Percentiles rank a stretch among this genome's conserved stretches.
Conservation (phyloP, 2,888 invertebrate species). For the Arrhopalites spinosus region DNA sequence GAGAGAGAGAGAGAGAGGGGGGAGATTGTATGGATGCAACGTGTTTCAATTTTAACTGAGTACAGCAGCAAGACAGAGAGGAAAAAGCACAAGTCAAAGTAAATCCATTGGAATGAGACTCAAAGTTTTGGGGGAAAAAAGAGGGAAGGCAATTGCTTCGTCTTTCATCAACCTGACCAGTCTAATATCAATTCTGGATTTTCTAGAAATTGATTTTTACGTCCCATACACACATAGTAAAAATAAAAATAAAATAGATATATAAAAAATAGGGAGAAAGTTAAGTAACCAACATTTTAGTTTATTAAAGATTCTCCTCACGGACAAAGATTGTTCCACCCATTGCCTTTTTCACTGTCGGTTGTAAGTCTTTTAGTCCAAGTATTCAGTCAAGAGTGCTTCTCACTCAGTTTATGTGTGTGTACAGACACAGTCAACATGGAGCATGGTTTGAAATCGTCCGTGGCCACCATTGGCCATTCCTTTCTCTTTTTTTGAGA, state of each 20-base stretch:
- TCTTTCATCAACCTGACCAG: slow-evolving; percentile 19
- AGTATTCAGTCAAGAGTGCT: background rate
- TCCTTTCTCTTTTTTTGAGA: background rate
- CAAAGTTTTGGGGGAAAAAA: too few species aligned
- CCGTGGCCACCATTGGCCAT: background rate
- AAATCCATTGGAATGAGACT: too few species aligned
- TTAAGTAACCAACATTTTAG: background rate
- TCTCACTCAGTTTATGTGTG: background rate
- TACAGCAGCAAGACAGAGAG: too few species aligned
- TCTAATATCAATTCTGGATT: slow-evolving; percentile 25
- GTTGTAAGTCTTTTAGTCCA: background rate
- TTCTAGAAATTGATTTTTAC: slow-evolving; percentile 16
- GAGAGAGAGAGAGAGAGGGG: too few species aligned
- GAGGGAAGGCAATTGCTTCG: background rate
- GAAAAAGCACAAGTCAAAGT: too few species aligned
- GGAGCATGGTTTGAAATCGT: background rate
- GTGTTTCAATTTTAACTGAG: too few species aligned
- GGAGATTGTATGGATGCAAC: too few species aligned
- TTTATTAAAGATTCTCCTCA: slow-evolving; percentile 17
- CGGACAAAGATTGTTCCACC: slow-evolving; percentile 11
- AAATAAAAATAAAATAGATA: background rate
- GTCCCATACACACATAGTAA: background rate
- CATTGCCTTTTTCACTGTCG: slow-evolving; percentile 12
- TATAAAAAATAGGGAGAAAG: background rate
- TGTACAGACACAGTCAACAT: background rate